phyloP scores from a whole-genome alignment of 1,140 invertebrate genomes.

The Neodiprion lecontei region DNA sequence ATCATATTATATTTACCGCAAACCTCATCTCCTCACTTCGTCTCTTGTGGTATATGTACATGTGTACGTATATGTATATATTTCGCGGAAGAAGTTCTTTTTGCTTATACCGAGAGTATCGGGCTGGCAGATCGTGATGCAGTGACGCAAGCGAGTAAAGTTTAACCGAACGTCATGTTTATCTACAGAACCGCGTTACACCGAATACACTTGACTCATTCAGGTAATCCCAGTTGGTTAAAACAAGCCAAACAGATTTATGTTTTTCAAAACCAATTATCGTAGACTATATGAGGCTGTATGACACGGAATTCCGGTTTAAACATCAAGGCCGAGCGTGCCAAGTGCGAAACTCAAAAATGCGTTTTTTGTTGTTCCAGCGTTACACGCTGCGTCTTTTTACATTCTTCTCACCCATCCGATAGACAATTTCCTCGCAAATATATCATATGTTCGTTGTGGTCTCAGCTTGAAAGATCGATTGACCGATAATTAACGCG shows the following conservation, averaged over 20 bases:
- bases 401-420: no score
- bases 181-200: neutral
- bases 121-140: neutral
- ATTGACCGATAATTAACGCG: no score
- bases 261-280: neutral
- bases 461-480: no score
- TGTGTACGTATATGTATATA: neutral
- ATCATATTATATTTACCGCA: no score
- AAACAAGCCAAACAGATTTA: neutral
- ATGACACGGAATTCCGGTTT: neutral
- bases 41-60: no score
- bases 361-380: neutral
- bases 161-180: neutral
- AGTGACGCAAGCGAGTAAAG: neutral
- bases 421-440: no score
- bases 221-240: neutral
- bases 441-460: no score
- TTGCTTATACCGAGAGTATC: neutral
- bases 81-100: neutral
- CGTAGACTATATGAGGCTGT: neutral
- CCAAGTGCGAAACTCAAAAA: neutral
- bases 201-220: constrained; percentile 1
- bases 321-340: neutral
- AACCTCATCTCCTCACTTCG: no score
- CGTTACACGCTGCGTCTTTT: no score